phyloP scores from a whole-genome alignment of 2,113 vertebrate genomes.

The Mobula hypostoma region DNA sequence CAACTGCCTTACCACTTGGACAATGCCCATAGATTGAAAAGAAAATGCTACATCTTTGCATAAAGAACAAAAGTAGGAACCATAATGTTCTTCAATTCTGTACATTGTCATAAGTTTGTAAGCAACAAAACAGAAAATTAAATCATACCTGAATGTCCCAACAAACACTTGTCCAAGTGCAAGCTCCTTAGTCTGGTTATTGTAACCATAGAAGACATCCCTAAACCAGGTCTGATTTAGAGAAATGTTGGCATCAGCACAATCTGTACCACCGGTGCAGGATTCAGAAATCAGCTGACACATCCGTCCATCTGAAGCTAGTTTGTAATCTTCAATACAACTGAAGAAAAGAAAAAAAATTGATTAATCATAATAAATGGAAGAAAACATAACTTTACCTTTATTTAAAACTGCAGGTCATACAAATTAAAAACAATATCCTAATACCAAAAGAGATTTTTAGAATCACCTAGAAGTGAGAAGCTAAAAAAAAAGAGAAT shows the following conservation, averaged over 20 bases:
- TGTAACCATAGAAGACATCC: conserved; percentile 93
- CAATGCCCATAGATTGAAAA: not conserved
- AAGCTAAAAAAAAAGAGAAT: not conserved
- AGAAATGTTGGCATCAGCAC: conserved; percentile 75
- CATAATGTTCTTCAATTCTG: not conserved
- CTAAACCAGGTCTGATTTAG: conserved; percentile 95
- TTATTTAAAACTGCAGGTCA: not conserved
- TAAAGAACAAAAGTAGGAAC: too few species aligned
- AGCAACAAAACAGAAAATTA: not conserved
- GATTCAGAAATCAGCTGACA: conserved; percentile 84
- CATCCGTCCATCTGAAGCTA: conserved; percentile 76
- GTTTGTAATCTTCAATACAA: conserved; percentile 94
- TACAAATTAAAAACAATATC: not conserved
- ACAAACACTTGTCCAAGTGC: conserved; percentile 83
- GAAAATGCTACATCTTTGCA: not conserved
- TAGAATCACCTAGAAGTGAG: not conserved
- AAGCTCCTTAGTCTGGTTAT: conserved; percentile 85
- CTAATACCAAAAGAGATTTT: not conserved
- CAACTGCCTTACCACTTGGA: not conserved
- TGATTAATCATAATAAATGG: not conserved
- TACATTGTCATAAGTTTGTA: not conserved
- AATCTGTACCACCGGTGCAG: conserved; percentile 76
- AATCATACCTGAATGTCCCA: conserved; percentile 79
- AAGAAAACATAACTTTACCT: not conserved
- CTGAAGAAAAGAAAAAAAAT: conserved; percentile 49